Evolutionary conservation across 2,888 invertebrate species (phyloP), one percentile per base, ranked within the genome.

Genomic region (Sarcophaga variegata): DNA sequence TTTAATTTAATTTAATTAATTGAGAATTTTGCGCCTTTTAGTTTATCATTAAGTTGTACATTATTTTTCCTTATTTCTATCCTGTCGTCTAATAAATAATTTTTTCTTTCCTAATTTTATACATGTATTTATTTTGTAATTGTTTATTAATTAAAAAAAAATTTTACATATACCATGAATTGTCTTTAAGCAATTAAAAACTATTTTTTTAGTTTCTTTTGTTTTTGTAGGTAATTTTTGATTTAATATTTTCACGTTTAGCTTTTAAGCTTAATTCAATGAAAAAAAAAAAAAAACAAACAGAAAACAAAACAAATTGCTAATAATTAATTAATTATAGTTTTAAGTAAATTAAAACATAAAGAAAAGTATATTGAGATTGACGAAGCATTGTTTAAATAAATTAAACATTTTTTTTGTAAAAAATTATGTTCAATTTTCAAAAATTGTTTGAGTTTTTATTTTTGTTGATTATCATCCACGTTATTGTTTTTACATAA

Each of bases 351-450:
- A 72, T 78, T 74, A 25, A 79, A 79, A 77, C 60, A 78, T 69
- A 75, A 54, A 81, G 66, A 66, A 54, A 70, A 11, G 11, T 67
- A 80, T 79, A 60, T 64, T 84, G 87, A 89, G 84, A 88, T 81
- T 88, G 87, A 78, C 78, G 49, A 86, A 76, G 76, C 82, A 79
- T n/a, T 72, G 63, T 83, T 89, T 88, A 88, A 89, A 86, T 89
- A 91, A 88, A 90, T 81, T 88, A 11, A 49, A 86, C 76, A 47
- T 78, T 80, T 82, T 27, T 85, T 83, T 74, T 62, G n/a, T 47
- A 27, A 66, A 63, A 85, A 45, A 72, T 54, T 54, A 49, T 72
- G 37, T 37, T 37, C 8, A 66, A 59, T 25, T 67, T 71, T 72
- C 63, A 63, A 63, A 75, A 64, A 62, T 66, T 25, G 1, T 62